Conservation (phyloP, 2,113 vertebrate species). For the Scortum barcoo region DNA sequence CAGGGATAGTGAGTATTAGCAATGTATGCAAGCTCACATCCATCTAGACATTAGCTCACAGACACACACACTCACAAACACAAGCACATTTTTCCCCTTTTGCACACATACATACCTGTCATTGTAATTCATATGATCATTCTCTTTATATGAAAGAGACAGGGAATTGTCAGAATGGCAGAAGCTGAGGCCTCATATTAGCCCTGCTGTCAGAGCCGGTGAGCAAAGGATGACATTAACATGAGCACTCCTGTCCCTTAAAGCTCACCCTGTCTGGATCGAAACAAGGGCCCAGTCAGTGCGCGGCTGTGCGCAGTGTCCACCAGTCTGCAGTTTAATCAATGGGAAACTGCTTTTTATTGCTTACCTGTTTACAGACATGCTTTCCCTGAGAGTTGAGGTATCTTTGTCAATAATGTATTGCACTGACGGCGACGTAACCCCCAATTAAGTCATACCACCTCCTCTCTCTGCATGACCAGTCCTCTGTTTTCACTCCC, state of each 20-base stretch:
- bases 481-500: constrained; percentile 33
- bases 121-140: constrained; percentile 60
- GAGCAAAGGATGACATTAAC: constrained; percentile 73
- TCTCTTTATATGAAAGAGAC: constrained; percentile 62
- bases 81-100: constrained; percentile 10
- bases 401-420: constrained; percentile 57
- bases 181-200: constrained; percentile 70
- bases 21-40: constrained; percentile 34
- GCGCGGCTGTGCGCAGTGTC: constrained; percentile 32
- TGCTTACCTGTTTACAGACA: constrained; percentile 58
- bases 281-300: constrained; percentile 40
- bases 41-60: constrained; percentile 26
- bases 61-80: neutral
- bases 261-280: constrained; percentile 54
- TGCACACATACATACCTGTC: constrained; percentile 47
- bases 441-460: constrained; percentile 63
- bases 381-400: constrained; percentile 31
- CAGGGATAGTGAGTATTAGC: neutral
- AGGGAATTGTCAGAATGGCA: constrained; percentile 68
- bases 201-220: constrained; percentile 68
- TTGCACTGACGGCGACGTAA: constrained; percentile 50
- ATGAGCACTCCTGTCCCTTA: constrained; percentile 65
- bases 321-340: constrained; percentile 54
- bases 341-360: constrained; percentile 59
- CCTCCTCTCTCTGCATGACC: constrained; percentile 46